A percentile compares a stretch with the other conserved stretches of the same genome.
Conservation (phyloP, 2,113 vertebrate species). For the Myodes glareolus region DNA sequence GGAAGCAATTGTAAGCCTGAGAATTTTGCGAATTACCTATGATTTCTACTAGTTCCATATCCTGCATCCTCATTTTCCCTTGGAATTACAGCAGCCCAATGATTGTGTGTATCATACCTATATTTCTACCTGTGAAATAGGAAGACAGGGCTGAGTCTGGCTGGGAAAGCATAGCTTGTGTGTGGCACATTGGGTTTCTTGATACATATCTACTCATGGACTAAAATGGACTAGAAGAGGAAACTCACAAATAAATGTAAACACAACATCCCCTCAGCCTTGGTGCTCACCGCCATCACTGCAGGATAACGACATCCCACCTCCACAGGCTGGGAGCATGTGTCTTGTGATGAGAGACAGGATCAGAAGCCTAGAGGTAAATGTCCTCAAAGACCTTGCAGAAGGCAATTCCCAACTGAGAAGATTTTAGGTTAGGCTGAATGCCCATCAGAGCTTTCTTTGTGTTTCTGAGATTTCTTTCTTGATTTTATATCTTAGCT, state of each 20-base stretch:
- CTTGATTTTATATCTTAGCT: neutral
- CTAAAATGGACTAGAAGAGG: neutral
- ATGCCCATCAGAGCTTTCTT: neutral
- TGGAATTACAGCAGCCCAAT: neutral
- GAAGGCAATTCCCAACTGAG: neutral
- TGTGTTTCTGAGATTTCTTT: neutral
- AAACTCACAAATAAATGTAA: neutral
- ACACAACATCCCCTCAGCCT: neutral
- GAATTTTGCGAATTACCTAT: accelerated
- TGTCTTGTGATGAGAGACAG: neutral
- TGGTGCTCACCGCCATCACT: neutral
- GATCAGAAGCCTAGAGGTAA: neutral
- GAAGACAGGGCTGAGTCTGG: neutral
- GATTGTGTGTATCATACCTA: neutral
- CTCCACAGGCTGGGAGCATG: neutral
- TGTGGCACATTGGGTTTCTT: neutral
- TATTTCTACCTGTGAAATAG: neutral
- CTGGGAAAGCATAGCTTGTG: neutral
- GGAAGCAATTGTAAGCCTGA: neutral
- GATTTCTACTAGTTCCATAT: neutral
- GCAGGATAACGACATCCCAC: neutral
- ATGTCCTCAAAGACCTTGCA: neutral
- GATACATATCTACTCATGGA: neutral
- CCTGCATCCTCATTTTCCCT: neutral
- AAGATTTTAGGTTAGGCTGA: neutral